Evolutionary conservation across 2,888 invertebrate species (phyloP), one percentile per base, ranked within the genome.

Genomic region (Oxyscelio sp.): DNA sequence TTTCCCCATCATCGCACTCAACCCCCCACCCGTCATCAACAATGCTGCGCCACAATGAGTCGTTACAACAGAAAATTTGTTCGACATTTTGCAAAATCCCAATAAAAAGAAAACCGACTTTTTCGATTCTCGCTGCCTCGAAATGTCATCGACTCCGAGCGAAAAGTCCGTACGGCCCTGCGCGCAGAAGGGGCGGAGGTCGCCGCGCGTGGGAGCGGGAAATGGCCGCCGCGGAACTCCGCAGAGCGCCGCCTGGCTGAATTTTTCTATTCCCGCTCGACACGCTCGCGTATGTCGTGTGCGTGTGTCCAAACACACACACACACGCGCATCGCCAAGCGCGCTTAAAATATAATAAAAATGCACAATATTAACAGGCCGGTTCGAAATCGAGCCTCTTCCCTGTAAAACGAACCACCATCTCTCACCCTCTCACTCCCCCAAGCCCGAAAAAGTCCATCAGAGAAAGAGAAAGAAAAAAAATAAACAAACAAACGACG

Each of bases 241-340:
- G 78, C 82, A 75, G 86, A 93, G 92, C 93, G 93, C 93, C 93
- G 90, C 90, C 93, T 93, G 90, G 90, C 85, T 85, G 90, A 79
- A 91, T 91, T 93, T 93, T 93, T 92, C 87, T 89, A 90, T 92
- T 92, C 90, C 90, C 91, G 89, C 91, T 89, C 80, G 71, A 77
- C 40, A n/a, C n/a, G n/a, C n/a, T n/a, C n/a, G n/a, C n/a, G n/a
- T n/a, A n/a, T n/a, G n/a, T n/a, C n/a, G n/a, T n/a, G 59, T 59
- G 40, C 74, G 75, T 52, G 70, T 74, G 65, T 66, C 17, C 61
- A 21, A 59, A 17, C 15, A 61, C 31, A 38, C 27, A 48, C 50
- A 50, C 45, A 21, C 31, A 31, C n/a, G n/a, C n/a, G n/a, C n/a
- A n/a, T n/a, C n/a, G n/a, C n/a, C n/a, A n/a, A 17, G 9, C 13